phyloP scores from a whole-genome alignment of 2,888 invertebrate genomes.

The Agrenia bidenticulata region DNA sequence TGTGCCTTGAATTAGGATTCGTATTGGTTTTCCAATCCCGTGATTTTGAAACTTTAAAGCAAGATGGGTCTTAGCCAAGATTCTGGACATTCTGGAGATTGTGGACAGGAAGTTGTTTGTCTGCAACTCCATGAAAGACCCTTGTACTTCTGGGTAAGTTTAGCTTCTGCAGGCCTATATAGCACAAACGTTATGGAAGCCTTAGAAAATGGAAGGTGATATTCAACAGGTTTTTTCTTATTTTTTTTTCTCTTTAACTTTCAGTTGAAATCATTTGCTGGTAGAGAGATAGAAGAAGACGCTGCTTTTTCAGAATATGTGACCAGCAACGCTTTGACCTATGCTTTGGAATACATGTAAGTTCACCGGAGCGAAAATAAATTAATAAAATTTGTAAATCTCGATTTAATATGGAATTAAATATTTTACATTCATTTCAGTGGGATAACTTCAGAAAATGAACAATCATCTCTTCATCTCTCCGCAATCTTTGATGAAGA shows the following conservation, averaged over 20 bases:
- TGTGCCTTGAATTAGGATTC: too few relatives aligned
- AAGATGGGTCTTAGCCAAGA: background rate
- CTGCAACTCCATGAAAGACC: conserved; percentile 27
- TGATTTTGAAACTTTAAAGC: too few relatives aligned
- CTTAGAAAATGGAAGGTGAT: too few relatives aligned
- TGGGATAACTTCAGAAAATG: conserved; percentile 49
- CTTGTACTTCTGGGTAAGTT: conserved; percentile 46
- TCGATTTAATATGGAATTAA: background rate
- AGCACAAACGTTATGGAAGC: too few relatives aligned
- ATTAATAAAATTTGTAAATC: conserved; percentile 4
- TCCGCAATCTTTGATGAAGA: conserved; percentile 53
- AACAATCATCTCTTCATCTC: conserved; percentile 52
- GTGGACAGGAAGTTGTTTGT: too few relatives aligned
- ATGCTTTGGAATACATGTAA: conserved; percentile 53
- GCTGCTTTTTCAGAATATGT: conserved; percentile 49
- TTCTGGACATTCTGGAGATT: too few relatives aligned
- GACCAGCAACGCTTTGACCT: conserved; percentile 49
- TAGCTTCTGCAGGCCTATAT: too few relatives aligned
- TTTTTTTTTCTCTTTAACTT: too few relatives aligned
- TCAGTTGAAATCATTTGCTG: conserved; percentile 49
- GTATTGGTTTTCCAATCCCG: too few relatives aligned
- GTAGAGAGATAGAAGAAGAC: conserved; percentile 45
- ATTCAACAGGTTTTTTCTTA: too few relatives aligned
- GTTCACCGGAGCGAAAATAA: too few relatives aligned
- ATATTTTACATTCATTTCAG: too few relatives aligned